These are phyloP conservation scores for Lepisosteus oculatus DNA, from an alignment of 2,113 vertebrate species.

Conservation along the genomic window DNA sequence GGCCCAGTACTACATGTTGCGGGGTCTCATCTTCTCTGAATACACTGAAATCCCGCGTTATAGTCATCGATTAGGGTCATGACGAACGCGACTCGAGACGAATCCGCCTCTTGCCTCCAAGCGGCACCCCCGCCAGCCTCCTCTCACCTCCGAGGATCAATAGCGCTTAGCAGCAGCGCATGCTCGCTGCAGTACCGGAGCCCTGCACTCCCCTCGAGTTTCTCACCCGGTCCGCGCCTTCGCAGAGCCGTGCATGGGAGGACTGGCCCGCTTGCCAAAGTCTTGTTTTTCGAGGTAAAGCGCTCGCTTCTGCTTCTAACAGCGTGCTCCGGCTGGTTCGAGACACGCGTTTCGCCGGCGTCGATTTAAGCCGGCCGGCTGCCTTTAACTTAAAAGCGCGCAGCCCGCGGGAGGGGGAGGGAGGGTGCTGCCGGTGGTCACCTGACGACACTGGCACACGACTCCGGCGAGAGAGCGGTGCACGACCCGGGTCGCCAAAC, in stretches of 20 bases:
- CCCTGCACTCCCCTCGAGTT: not conserved
- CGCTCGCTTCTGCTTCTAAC: not conserved
- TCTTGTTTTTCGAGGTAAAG: slow-evolving; percentile 15
- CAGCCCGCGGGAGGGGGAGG: not conserved
- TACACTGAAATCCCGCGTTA: no score
- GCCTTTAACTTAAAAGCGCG: not conserved
- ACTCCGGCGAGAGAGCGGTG: no score
- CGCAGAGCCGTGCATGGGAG: not conserved
- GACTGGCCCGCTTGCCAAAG: slow-evolving; percentile 5
- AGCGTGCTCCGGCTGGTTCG: not conserved
- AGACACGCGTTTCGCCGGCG: not conserved
- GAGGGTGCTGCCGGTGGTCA: slow-evolving; percentile 9
- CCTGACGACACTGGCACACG: slow-evolving; percentile 6
- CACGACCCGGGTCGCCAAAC: no score
- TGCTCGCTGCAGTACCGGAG: not conserved
- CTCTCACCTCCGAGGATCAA: not conserved
- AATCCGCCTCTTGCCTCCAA: not conserved
- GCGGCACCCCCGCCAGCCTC: not conserved
- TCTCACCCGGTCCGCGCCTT: slow-evolving; percentile 13
- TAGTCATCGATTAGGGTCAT: no score
- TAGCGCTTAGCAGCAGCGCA: slow-evolving; percentile 8
- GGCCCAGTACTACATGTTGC: no score
- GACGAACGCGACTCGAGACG: no score
- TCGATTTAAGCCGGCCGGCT: no score
- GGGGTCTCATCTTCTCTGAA: no score